Percentiles rank a stretch among this genome's conserved stretches.
These are phyloP conservation scores for Candidula unifasciata DNA, from an alignment of 2,888 invertebrate species.

Conservation along the genomic window DNA sequence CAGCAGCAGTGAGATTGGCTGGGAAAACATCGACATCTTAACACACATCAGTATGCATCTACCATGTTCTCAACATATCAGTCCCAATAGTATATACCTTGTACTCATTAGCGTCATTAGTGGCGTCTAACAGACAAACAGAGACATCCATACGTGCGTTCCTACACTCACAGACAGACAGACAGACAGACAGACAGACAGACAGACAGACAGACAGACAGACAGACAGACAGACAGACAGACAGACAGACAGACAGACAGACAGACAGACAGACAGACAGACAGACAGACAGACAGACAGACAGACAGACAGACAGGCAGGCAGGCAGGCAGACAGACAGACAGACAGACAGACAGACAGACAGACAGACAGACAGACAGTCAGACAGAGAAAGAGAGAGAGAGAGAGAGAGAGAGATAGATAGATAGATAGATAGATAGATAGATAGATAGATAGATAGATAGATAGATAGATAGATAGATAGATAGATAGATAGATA, in stretches of 20 bases:
- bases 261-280: slow-evolving; percentile 40
- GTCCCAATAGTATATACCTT: too few relatives aligned
- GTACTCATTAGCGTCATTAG: too few relatives aligned
- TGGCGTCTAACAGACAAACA: too few relatives aligned
- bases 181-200: slow-evolving; percentile 36
- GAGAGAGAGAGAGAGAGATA: slow-evolving; percentile 32
- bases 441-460: not conserved
- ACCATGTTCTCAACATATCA: not conserved
- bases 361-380: slow-evolving; percentile 36
- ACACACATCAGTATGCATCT: not conserved
- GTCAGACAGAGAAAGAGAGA: slow-evolving; percentile 29
- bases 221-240: slow-evolving; percentile 36
- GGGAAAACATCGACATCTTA: too few relatives aligned
- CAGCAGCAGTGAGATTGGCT: too few relatives aligned
- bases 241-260: slow-evolving; percentile 42
- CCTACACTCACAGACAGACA: slow-evolving; percentile 21
- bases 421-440: slow-evolving; percentile 18
- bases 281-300: slow-evolving; percentile 41
- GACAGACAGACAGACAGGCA: slow-evolving; percentile 36
- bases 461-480: too few relatives aligned
- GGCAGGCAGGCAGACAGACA: slow-evolving; percentile 38
- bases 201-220: slow-evolving; percentile 41
- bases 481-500: too few relatives aligned
- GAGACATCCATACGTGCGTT: too few relatives aligned
- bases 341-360: slow-evolving; percentile 37